Conservation (phyloP, 1,140 invertebrate genomes). For the Anoplophora glabripennis region DNA sequence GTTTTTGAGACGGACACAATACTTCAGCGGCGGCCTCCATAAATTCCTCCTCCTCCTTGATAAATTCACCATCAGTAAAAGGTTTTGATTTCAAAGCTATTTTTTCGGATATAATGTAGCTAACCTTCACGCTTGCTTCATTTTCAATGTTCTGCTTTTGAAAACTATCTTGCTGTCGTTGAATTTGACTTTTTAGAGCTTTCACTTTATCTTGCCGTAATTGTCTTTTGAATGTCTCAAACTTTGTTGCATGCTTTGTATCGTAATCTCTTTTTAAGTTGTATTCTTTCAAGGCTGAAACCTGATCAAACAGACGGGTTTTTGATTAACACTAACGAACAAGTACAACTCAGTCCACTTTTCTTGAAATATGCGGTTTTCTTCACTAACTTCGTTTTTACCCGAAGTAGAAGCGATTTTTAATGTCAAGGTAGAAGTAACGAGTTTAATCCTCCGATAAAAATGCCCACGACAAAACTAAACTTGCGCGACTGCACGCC, state of each 20-base stretch:
- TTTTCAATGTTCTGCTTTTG: constrained; percentile 2
- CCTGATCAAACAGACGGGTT: background rate
- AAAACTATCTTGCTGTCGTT: too few species aligned
- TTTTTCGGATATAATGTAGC: constrained; percentile 29
- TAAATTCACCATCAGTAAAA: constrained; percentile 37
- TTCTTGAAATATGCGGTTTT: background rate
- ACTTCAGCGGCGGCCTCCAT: constrained; percentile 28
- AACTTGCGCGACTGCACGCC: too few species aligned
- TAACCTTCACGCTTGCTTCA: constrained; percentile 19
- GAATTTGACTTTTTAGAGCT: background rate
- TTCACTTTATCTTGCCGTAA: background rate
- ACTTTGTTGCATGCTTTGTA: background rate
- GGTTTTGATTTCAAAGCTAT: constrained; percentile 33
- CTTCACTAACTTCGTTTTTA: background rate
- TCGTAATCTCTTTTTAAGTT: background rate
- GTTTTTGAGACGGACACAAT: background rate
- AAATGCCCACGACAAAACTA: too few species aligned
- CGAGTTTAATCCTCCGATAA: too few species aligned
- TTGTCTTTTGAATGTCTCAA: background rate
- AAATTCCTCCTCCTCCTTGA: constrained; percentile 41
- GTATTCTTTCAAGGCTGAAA: too few species aligned
- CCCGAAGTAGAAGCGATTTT: too few species aligned
- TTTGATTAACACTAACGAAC: background rate
- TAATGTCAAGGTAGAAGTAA: too few species aligned
- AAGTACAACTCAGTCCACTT: constrained; percentile 1